Evolutionary conservation across 2,113 vertebrate genomes (phyloP), one percentile per base, ranked within the genome.

Genomic region (Gadus chalcogrammus): DNA sequence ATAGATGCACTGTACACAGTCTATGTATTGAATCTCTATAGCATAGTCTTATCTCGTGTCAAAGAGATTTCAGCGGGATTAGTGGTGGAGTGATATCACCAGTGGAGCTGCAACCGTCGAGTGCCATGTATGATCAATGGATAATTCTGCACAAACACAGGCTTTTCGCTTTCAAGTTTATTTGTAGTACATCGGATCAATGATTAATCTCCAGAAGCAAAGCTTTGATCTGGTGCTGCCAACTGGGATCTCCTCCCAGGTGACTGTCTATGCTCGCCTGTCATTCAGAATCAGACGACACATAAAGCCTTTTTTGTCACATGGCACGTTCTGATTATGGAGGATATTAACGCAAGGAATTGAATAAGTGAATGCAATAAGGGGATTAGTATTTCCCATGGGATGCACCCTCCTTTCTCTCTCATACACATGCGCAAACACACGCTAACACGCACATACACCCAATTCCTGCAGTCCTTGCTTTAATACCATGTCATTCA

Each of bases 321-420:
- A 74, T 64, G 69, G 67, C 80, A 73, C 67, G 8, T 86, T 86
- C 79, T 83, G 82, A 88, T 88, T 80, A 74, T 76, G 67, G 68
- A 73, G 79, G 84, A 85, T 89, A 88, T 87, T 85, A 85, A 86
- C 85, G 77, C 80, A 48, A 82, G 70, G 80, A 87, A 89, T 88
- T 86, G 80, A 91, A 88, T 85, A 84, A 85, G 83, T 90, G 80
- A 85, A 75, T 61, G 70, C 77, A 82, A 80, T 86, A 88, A 90
- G 79, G 77, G 83, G 87, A 92, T 90, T 88, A 89, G 84, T 79
- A 83, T 84, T 84, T 90, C 87, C 81, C 78, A 78, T 79, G 85
- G 88, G 85, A 70, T 48, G 52, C 63, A 62, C 48, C 38, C 38
- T n/a, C 18, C 56, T 38, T 17, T 48, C 42, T 48, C 42, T 48